Evolutionary conservation across 2,797 vertebrate genomes (phyloP), one percentile per base, ranked within the genome.

Genomic region (Babyrousa celebensis): DNA sequence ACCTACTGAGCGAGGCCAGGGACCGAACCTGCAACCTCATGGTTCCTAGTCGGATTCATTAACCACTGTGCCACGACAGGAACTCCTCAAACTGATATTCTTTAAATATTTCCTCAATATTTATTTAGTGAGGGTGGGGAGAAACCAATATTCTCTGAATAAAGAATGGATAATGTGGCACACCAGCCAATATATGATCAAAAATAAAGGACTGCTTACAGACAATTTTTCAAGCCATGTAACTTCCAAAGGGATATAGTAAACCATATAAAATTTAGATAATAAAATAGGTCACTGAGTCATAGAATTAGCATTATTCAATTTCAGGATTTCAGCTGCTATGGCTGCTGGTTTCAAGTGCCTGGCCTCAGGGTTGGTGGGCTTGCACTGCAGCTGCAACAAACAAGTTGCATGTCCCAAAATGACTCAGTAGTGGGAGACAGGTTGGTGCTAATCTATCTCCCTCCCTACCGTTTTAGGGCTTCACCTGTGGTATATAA

Each of bases 101-200:
- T 71, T 77, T 40, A 94, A 90, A 54, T 74, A 70, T 91, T 58
- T 92, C 12, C 25, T 58, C 63, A 86, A 79, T 63, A 89, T 94
- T 93, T 84, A 85, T 85, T 93, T 88, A 91, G 78, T 43, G 32
- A 85, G 52, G 25, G 20, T 85, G 56, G 65, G 78, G 40, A 94
- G 60, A 97, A 95, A 93, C 85, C 91, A 79, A 86, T 85, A 94
- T 94, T 78, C 58, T 89, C 60, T 71, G 86, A 95, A 89, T 79
- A 91, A 94, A 96, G 74, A 94, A 94, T 58, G 62, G 29, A 83
- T 79, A 71, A 70, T 12, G 75, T 85, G 43, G 43, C 43, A 48
- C 43, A 10, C 43, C 43, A 48, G 43, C 43, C 43, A 48, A 48
- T 10, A 48, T 48, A 89, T 67, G 65, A 86, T 56, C 18, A 93